Percentiles rank a stretch among this genome's conserved stretches.
These are phyloP conservation scores for Etheostoma nigrum DNA, from an alignment of 2,797 vertebrate genomes.

Conservation along the genomic window DNA sequence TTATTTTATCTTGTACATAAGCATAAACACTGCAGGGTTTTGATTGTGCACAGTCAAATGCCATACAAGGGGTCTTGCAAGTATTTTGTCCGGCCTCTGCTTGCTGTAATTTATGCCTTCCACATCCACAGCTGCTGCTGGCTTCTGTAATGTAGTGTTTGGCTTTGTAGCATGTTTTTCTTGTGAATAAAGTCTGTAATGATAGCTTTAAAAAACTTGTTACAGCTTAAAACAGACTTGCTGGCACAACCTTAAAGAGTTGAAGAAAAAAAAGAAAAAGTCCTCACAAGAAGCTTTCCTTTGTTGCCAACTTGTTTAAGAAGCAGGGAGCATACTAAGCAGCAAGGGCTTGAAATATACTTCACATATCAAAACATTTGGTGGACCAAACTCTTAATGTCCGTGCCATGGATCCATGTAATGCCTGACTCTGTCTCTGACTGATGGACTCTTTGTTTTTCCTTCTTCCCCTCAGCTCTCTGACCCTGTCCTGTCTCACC, in stretches of 20 bases:
- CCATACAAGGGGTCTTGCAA: constrained; percentile 32
- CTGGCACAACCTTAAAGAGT: constrained; percentile 72
- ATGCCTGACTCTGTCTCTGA: constrained; percentile 37
- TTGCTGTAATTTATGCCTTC: constrained; percentile 56
- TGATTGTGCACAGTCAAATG: constrained; percentile 46
- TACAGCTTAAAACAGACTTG: constrained; percentile 49
- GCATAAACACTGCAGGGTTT: constrained; percentile 32
- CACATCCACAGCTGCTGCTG: constrained; percentile 46
- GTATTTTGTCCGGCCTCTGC: constrained; percentile 30
- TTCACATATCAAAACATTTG: constrained; percentile 72
- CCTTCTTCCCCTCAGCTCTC: constrained; percentile 36
- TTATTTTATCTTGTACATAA: constrained; percentile 29
- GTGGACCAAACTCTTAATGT: constrained; percentile 58
- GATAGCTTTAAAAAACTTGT: constrained; percentile 76
- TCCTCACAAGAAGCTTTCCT: constrained; percentile 62
- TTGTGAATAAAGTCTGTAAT: constrained; percentile 77
- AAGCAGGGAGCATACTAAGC: constrained; percentile 65
- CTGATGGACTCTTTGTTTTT: constrained; percentile 47
- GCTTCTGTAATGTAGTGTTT: constrained; percentile 61
- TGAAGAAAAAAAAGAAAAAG: constrained; percentile 46
- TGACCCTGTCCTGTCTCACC: constrained; percentile 46
- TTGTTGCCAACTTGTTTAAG: constrained; percentile 78
- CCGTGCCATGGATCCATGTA: constrained; percentile 42
- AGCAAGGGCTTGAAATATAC: constrained; percentile 61
- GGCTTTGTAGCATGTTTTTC: constrained; percentile 67